These are phyloP conservation scores for Drosophila biarmipes DNA, from an alignment of 1,140 invertebrate species.

Conservation along the genomic window DNA sequence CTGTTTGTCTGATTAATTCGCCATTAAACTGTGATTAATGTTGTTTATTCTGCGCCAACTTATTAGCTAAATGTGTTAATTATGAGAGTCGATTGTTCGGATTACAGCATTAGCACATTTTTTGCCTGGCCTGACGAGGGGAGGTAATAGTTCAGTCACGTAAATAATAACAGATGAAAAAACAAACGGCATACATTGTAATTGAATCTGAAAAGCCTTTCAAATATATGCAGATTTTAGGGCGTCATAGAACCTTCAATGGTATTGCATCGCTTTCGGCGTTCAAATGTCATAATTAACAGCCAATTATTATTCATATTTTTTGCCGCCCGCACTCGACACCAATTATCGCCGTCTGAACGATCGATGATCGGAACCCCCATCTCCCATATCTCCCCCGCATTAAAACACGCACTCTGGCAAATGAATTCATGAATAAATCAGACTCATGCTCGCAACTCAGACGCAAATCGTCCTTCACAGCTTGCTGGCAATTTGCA, in stretches of 20 bases:
- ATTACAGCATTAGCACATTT: conserved; percentile 25
- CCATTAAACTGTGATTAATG: conserved; percentile 80
- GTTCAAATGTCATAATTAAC: conserved; percentile 38
- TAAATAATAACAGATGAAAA: conserved; percentile 11
- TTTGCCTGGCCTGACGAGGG: not conserved
- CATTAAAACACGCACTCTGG: conserved; percentile 30
- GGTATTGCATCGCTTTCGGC: not conserved
- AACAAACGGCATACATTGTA: not conserved
- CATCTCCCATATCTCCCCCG: conserved; percentile 13
- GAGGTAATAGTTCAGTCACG: conserved; percentile 14
- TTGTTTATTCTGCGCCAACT: conserved; percentile 77
- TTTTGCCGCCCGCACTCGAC: conserved; percentile 29
- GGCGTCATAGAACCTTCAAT: not conserved
- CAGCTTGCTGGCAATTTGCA: conserved; percentile 44
- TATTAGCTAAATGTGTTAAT: conserved; percentile 83
- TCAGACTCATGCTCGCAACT: conserved; percentile 24
- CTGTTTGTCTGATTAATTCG: conserved; percentile 76
- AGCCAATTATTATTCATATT: conserved; percentile 48
- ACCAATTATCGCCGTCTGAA: conserved; percentile 41
- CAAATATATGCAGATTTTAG: no score
- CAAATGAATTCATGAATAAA: conserved; percentile 43
- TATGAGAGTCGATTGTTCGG: conserved; percentile 71
- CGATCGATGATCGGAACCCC: conserved; percentile 25
- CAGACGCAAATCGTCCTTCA: conserved; percentile 41
- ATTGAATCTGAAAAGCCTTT: no score